phyloP scores from a whole-genome alignment of 2,888 invertebrate genomes.

The Osmoderma eremita region DNA sequence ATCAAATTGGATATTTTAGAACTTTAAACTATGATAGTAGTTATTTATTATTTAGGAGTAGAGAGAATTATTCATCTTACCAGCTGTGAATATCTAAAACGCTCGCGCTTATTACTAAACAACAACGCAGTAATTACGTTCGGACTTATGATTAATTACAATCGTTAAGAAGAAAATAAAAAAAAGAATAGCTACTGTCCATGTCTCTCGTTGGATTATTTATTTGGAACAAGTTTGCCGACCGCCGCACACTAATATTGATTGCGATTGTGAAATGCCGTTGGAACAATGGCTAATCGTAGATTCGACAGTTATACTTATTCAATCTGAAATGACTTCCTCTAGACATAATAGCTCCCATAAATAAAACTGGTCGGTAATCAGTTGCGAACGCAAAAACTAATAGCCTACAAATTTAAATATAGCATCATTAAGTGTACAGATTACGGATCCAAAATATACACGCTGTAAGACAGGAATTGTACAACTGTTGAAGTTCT shows the following conservation, averaged over 20 bases:
- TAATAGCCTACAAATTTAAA: slow-evolving; percentile 36
- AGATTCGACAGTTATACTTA: slow-evolving; percentile 27
- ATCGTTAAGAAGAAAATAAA: slow-evolving; percentile 19
- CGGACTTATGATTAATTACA: slow-evolving; percentile 12
- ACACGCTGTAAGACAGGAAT: not conserved
- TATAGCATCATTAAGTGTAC: slow-evolving; percentile 22
- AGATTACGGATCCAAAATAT: slow-evolving; percentile 2
- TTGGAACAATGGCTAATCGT: slow-evolving; percentile 17
- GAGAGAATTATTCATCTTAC: no score
- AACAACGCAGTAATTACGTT: not conserved
- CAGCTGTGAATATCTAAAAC: no score
- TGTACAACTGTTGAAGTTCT: no score
- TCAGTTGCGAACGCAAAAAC: slow-evolving; percentile 24
- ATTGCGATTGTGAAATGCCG: slow-evolving; percentile 8
- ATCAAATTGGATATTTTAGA: no score
- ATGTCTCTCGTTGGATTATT: slow-evolving; percentile 18
- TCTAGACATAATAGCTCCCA: slow-evolving; percentile 32
- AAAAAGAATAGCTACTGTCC: slow-evolving; percentile 13
- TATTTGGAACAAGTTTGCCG: slow-evolving; percentile 21
- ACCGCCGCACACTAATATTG: slow-evolving; percentile 2
- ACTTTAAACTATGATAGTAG: no score
- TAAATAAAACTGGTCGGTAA: slow-evolving; percentile 30
- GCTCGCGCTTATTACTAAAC: no score
- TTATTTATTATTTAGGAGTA: no score
- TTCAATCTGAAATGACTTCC: slow-evolving; percentile 35